Evolutionary conservation across 1,140 invertebrate genomes (phyloP), one percentile per base, ranked within the genome.

Genomic region (Drosophila pectinifera): DNA sequence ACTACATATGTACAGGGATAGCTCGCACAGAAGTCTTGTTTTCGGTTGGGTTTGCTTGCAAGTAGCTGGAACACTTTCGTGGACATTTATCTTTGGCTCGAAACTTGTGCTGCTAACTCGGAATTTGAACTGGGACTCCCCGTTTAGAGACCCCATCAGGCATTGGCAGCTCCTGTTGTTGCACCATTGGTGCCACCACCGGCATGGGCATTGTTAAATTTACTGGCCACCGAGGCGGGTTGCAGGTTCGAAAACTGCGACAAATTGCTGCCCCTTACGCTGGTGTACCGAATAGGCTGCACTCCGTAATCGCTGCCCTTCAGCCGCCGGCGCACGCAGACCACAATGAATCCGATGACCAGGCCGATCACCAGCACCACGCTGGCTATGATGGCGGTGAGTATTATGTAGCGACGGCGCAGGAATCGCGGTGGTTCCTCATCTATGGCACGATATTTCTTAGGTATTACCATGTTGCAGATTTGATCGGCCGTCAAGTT

Each of bases 261-360:
- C 41, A 92, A 51, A 58, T 91, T 92, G 65, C 91, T 92, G 53
- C 90, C 84, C 11, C 91, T 61, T 0, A 92, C 91, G 28, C 90
- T 91, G 41, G 91, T 92, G 34, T 92, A 92, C 14, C 91, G 70
- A 38, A 92, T 92, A 31, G 91, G 91, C 42, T 91, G 88, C 7
- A 92, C 79, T 8, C 91, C 90, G 6, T 74, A 91, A n/a, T 91
- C 86, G 34, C 77, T 88, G 42, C 90, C 84, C 75, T 92, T 92
- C 16, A 92, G 72, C 0, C 91, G 73, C 7, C 91, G 74, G 0
- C 90, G 86, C 42, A 91, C 76, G 14, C 78, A 91, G 22, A 79
- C 89, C 10, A 92, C 88, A 18, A 78, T 67, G 57, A 92, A 86
- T 10, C 91, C 91, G 26, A 92, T 85, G 10, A 92, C 41, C 39